phyloP scores from a whole-genome alignment of 2,797 vertebrate genomes.

The Anas georgica region DNA sequence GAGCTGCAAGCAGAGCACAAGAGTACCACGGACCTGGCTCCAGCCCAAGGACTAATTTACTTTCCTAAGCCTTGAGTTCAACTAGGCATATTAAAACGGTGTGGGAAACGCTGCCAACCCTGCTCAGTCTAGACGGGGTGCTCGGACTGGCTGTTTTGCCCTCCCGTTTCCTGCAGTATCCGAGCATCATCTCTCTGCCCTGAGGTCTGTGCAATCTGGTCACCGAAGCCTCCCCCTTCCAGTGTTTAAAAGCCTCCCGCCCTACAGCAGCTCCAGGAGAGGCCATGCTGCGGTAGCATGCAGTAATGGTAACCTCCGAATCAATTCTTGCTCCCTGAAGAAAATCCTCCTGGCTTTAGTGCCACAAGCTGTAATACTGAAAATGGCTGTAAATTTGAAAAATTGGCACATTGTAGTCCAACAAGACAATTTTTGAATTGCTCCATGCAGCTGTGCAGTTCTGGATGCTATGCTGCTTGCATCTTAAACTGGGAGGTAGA shows the following conservation, averaged over 20 bases:
- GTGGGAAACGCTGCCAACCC: background rate
- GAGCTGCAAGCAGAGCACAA: background rate
- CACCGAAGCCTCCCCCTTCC: background rate
- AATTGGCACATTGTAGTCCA: slow-evolving; percentile 78
- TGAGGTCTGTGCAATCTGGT: background rate
- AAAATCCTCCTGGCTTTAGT: slow-evolving; percentile 62
- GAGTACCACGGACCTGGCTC: background rate
- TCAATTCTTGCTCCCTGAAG: slow-evolving; percentile 72
- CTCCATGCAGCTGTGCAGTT: slow-evolving; percentile 71
- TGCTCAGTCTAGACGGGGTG: background rate
- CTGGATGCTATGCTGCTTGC: background rate
- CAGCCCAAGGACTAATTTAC: background rate
- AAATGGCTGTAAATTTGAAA: slow-evolving; percentile 80
- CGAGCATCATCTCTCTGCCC: background rate
- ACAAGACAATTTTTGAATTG: slow-evolving; percentile 81
- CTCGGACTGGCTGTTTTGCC: background rate
- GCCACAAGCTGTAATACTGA: slow-evolving; percentile 76
- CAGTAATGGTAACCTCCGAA: slow-evolving; percentile 69
- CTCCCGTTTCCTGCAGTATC: background rate
- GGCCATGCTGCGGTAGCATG: slow-evolving; percentile 58
- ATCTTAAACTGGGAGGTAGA: slow-evolving; percentile 32
- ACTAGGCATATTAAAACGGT: background rate
- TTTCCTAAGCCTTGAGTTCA: background rate
- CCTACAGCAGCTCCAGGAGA: slow-evolving; percentile 44
- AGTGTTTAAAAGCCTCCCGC: background rate